Conservation (phyloP, 2,797 vertebrate species). For the Thaleichthys pacificus region DNA sequence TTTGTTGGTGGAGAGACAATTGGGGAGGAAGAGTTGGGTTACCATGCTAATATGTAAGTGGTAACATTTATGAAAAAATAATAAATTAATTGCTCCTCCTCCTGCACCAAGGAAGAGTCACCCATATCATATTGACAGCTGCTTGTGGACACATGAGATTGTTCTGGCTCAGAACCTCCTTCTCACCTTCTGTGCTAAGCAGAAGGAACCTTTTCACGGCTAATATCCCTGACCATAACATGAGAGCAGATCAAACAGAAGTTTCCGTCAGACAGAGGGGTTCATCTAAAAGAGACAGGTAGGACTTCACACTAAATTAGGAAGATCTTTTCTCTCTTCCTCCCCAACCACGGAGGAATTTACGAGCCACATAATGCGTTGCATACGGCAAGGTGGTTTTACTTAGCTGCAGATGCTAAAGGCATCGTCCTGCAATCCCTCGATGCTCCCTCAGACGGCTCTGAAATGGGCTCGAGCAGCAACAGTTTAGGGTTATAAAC, state of each 20-base stretch:
- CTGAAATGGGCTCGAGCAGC: not conserved
- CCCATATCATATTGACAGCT: not conserved
- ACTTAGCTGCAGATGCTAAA: conserved; percentile 3
- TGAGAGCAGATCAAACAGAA: conserved; percentile 1
- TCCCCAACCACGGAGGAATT: not conserved
- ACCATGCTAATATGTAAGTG: no score
- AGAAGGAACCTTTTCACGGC: not conserved
- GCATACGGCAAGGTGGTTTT: conserved; percentile 4
- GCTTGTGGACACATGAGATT: not conserved
- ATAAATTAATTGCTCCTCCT: not conserved
- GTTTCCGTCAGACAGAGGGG: not conserved
- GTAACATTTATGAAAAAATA: not conserved
- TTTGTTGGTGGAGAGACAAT: not conserved
- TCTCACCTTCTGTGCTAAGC: not conserved
- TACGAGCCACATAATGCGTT: not conserved
- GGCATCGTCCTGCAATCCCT: not conserved
- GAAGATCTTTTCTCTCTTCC: not conserved
- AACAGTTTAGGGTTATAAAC: no score
- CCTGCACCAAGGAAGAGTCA: not conserved
- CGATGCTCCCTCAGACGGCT: not conserved
- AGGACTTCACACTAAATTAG: not conserved
- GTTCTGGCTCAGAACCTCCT: not conserved
- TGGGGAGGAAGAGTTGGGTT: no score
- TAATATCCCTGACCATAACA: not conserved
- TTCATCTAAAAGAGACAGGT: not conserved